phyloP scores from a whole-genome alignment of 2,797 vertebrate genomes.

The Paramormyrops hopkinsi region DNA sequence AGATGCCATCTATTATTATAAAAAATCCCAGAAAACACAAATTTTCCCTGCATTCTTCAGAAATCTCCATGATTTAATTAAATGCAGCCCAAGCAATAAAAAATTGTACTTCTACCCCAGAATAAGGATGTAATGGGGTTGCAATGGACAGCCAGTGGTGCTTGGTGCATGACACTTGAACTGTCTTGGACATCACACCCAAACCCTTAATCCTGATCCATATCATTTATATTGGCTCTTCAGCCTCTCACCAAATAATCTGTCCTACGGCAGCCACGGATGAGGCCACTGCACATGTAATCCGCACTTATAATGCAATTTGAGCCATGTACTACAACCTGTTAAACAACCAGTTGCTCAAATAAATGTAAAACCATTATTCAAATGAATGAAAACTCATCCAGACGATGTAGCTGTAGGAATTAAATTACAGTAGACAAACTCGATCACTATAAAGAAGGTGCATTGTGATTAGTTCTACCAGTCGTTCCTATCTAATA shows the following conservation, averaged over 20 bases:
- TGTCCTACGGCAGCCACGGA: not conserved
- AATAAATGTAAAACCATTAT: not conserved
- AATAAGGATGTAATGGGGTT: not conserved
- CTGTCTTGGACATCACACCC: not conserved
- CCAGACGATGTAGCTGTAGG: not conserved
- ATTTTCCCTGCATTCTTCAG: not conserved
- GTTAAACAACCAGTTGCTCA: not conserved
- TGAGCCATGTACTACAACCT: not conserved
- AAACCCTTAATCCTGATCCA: not conserved
- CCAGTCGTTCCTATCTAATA: not conserved
- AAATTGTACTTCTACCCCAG: not conserved
- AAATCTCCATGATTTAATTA: not conserved
- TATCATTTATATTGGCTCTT: not conserved
- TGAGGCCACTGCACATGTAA: not conserved
- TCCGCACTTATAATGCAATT: not conserved
- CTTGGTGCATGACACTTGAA: not conserved
- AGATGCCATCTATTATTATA: not conserved
- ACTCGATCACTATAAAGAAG: not conserved
- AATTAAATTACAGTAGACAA: conserved; percentile 7
- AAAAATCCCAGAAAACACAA: not conserved
- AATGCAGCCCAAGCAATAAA: not conserved
- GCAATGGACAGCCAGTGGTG: not conserved
- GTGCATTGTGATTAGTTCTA: not conserved
- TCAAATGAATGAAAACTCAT: not conserved
- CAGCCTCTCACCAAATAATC: conserved; percentile 12